These are phyloP conservation scores for Apolygus lucorum DNA, from an alignment of 1,140 invertebrate genomes.

Conservation along the genomic window DNA sequence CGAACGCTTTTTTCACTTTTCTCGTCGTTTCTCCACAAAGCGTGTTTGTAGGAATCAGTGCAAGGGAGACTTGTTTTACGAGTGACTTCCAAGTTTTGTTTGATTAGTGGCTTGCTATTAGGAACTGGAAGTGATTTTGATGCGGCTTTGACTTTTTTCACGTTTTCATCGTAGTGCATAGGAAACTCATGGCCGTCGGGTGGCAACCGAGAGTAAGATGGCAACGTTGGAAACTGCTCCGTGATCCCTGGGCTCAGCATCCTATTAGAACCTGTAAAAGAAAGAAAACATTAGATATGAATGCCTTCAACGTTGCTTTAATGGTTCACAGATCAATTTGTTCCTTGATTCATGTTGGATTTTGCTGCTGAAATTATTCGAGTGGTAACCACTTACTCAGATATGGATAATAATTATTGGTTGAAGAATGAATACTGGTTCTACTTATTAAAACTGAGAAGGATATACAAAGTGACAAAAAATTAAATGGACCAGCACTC, in stretches of 20 bases:
- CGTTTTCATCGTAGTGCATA: constrained; percentile 39
- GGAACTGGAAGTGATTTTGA: constrained; percentile 16
- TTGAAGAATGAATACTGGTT: neutral
- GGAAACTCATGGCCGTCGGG: constrained; percentile 84
- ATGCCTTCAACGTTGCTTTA: neutral
- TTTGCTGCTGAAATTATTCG: neutral
- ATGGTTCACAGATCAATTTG: neutral
- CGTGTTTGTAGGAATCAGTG: constrained; percentile 8
- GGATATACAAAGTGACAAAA: too few species aligned
- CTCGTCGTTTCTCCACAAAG: constrained; percentile 52
- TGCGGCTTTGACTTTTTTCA: neutral
- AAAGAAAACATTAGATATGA: neutral
- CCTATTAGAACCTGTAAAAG: neutral
- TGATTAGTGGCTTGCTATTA: neutral
- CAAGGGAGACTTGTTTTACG: constrained; percentile 9
- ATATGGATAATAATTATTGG: neutral
- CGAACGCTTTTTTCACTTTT: constrained; percentile 68
- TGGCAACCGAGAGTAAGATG: constrained; percentile 56
- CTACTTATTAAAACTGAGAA: neutral
- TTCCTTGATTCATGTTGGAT: neutral
- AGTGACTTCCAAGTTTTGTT: neutral
- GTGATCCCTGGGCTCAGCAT: constrained; percentile 19
- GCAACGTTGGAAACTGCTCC: constrained; percentile 24
- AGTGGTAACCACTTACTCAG: neutral
- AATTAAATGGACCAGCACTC: too few species aligned